Evolutionary conservation across 2,888 invertebrate genomes (phyloP), one percentile per base, ranked within the genome.

Genomic region (Polia nebulosa): DNA sequence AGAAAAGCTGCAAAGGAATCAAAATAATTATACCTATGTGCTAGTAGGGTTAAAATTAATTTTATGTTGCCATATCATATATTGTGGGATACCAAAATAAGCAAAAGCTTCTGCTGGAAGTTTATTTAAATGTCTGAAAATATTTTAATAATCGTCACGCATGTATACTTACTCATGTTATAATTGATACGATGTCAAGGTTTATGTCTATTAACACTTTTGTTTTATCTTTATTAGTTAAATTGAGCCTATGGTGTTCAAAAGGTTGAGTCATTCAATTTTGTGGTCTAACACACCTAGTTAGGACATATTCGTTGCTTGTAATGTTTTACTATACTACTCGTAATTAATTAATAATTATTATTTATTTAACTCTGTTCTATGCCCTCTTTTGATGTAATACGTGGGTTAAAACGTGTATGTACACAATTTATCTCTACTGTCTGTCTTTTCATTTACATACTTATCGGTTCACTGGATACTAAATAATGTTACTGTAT

Each of bases 391-490:
- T 71, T 72, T 65, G 73, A 71, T 71, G 66, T 68, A 75, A 68
- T 72, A 72, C 61, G 67, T 72, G 72, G 62, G 79, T 82, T 76
- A 69, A 76, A 67, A 78, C 74, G 71, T 78, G 76, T 76, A 62
- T 76, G 77, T 71, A 81, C 61, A 70, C 73, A 84, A 85, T 83
- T 85, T 82, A 80, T 78, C 62, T 74, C 57, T 53, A 36, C 66
- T 69, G 76, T 69, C 76, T 60, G 69, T 65, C 71, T 76, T 82
- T 83, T 84, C 83, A 88, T 89, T 88, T 86, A 85, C 85, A 87
- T 88, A 81, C 80, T 86, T 91, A 89, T 90, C 89, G 67, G 72
- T 69, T 72, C 72, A 73, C 68, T 83, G 79, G 79, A 76, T 86
- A 82, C 76, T 85, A 81, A 87, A 84, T 85, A 87, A 81, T 77